Evolutionary conservation across 2,888 invertebrate genomes (phyloP).

Genomic region (Eupelmus urozonus): DNA sequence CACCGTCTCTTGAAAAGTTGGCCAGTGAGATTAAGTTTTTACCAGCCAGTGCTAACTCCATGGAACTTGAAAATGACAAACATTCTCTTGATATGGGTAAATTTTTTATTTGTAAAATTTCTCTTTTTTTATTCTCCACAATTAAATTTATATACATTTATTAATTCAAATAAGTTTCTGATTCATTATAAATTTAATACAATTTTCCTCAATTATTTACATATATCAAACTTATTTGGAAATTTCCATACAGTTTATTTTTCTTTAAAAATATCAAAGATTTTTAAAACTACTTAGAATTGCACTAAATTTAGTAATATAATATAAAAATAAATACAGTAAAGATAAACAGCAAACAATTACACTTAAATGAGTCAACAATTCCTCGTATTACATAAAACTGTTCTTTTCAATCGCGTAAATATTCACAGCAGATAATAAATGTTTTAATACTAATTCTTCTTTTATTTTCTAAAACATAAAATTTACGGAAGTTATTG

Average conservation of each 20-base stretch:
- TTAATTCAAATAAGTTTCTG: neutral
- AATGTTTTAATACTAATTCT: too few species aligned
- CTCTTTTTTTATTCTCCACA: neutral
- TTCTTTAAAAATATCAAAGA: neutral
- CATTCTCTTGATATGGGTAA: slow-evolving; percentile 48
- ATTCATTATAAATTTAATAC: too few species aligned
- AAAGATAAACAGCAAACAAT: too few species aligned
- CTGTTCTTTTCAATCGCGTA: too few species aligned
- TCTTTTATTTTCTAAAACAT: too few species aligned
- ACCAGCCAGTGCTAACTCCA: slow-evolving; percentile 63
- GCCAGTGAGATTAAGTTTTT: slow-evolving; percentile 73
- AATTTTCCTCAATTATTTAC: neutral
- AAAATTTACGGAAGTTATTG: too few species aligned
- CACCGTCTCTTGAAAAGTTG: slow-evolving; percentile 71
- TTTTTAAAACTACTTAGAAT: too few species aligned
- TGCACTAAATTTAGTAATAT: too few species aligned
- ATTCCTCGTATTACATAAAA: too few species aligned
- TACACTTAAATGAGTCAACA: too few species aligned
- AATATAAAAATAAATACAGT: too few species aligned
- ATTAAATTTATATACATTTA: neutral
- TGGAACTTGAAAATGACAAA: slow-evolving; percentile 51
- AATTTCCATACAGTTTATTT: neutral
- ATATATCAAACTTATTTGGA: neutral
- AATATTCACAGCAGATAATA: too few species aligned
- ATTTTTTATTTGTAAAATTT: neutral